Conservation (phyloP, 2,113 vertebrate species). For the Noctilio leporinus region DNA sequence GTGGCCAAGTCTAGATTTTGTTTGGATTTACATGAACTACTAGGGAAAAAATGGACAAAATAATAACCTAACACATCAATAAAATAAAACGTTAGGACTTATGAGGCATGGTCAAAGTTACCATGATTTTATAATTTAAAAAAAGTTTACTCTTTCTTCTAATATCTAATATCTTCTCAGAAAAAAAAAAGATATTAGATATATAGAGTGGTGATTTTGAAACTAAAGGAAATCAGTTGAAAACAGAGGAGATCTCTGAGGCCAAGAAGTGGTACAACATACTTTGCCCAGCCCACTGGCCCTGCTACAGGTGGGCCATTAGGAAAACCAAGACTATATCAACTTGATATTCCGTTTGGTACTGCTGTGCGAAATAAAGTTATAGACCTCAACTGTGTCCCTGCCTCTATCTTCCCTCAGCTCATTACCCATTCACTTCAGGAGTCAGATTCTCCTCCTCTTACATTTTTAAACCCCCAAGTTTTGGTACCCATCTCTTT, state of each 20-base stretch:
- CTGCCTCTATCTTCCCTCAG: not conserved
- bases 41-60: not conserved
- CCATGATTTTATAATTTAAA: not conserved
- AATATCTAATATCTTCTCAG: not conserved
- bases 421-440: not conserved
- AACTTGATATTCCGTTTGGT: too few relatives aligned
- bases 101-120: not conserved
- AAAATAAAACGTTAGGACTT: not conserved
- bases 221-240: not conserved
- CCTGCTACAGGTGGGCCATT: not conserved
- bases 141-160: not conserved
- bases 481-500: not conserved
- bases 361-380: too few relatives aligned
- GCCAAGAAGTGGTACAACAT: not conserved
- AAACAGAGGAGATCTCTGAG: not conserved
- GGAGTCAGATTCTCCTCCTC: not conserved
- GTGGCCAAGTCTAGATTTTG: not conserved
- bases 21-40: not conserved
- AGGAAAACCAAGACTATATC: not conserved
- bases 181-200: not conserved
- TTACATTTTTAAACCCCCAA: not conserved
- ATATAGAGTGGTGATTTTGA: not conserved
- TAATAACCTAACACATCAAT: not conserved
- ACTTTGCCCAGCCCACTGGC: not conserved
- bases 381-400: not conserved